A percentile compares a stretch with the other conserved stretches of the same genome.
phyloP scores from a whole-genome alignment of 2,113 vertebrate genomes.

The Amphilophus citrinellus region DNA sequence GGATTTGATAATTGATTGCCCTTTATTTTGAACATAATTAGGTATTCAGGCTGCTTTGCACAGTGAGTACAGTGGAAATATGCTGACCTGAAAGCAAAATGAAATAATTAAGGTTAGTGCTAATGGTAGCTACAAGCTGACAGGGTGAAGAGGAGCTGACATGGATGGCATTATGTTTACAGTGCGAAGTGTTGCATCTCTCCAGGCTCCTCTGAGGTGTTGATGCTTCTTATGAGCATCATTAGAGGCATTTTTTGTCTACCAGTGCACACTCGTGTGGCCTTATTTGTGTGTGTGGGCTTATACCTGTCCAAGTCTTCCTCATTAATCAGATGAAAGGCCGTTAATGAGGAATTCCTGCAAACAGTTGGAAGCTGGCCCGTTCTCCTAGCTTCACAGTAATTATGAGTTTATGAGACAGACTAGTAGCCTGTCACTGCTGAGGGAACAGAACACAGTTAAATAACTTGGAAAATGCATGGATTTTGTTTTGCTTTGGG shows the following conservation, averaged over 20 bases:
- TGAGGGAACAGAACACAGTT: background rate
- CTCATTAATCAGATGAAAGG: conserved; percentile 42
- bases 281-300: background rate
- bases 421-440: background rate
- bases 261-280: background rate
- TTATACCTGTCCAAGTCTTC: background rate
- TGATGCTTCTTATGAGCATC: conserved; percentile 26
- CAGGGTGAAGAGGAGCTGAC: conserved; percentile 23
- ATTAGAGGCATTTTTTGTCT: conserved; percentile 1
- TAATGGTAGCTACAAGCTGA: background rate
- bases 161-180: conserved; percentile 43
- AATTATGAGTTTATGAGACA: background rate
- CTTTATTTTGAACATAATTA: conserved; percentile 47
- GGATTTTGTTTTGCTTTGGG: background rate
- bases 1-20: conserved; percentile 51
- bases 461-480: background rate
- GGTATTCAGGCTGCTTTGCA: conserved; percentile 35
- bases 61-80: background rate
- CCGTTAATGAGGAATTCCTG: conserved; percentile 32
- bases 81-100: background rate
- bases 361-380: conserved; percentile 19
- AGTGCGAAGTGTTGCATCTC: conserved; percentile 35
- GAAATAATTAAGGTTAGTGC: background rate
- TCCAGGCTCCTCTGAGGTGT: background rate
- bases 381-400: background rate